Base-by-base conservation (phyloP, 2,888 invertebrate species). In the Cylindroiulus punctatus region DNA sequence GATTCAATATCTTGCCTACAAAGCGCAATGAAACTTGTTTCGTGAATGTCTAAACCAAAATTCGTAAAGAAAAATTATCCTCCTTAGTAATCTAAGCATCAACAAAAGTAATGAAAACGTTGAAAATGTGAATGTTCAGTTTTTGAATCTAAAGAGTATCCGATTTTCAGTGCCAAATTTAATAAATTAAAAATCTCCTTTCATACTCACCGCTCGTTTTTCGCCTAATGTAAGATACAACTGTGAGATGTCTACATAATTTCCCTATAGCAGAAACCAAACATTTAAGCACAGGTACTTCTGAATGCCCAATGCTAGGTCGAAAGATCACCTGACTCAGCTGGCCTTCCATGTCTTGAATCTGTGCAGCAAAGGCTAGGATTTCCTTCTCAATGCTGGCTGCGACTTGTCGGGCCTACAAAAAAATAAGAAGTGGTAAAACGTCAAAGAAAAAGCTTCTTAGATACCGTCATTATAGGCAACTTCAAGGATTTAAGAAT, bases 151-250 rank as follows among this genome's bases (percentile, higher is more conserved):
- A 44, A 44, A 44, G 12, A 8, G 10, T 36, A 44, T 44, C 14
- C 12, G 12, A 40, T 40, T 40, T 4, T 7, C 40, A 40, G 8
- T 40, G 40, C 8, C 1, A 82, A 40, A 82, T 40, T 17, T 17
- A 40, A 40, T 32, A 19, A n/a, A 40, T 17, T 19, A 19, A 30
- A 82, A 22, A 81, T 81, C 7, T 76, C 76, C 4, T 76, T 5
- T 76, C 12, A 19, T 2, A 82, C 82, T 82, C 82, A 82, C 82
- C 19, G 82, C 82, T 32, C 82, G 32, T 82, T 36, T 82, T 14
- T 36, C 36, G 22, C 82, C 42, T 36, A 82, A 82, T 36, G 32
- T 12, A 5, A 40, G 12, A 82, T 82, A 10, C 36, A 82, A 26
- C 4, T 65, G 22, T 7, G 0, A 2, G 10, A 65, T 0, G 65